Base-by-base conservation (phyloP, 2,797 vertebrate genomes). In the Diplodus sargus region DNA sequence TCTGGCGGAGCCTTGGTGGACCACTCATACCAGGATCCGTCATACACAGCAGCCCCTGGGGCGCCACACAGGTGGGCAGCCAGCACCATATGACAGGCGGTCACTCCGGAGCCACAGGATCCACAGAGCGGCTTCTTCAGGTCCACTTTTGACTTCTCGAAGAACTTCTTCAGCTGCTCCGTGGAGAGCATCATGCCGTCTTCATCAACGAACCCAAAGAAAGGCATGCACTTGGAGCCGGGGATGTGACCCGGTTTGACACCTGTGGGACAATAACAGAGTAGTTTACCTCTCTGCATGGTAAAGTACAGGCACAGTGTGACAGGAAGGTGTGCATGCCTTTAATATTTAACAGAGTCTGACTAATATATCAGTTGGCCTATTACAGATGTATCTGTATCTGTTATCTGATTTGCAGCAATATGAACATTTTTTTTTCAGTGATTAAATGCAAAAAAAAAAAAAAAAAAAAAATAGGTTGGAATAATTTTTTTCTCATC, bases 11-110 rank as follows among this genome's bases (percentile, higher is more conserved):
- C 96, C 25, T 93, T 94, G 77, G 66, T 92, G 90, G 96, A 96
- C 96, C 97, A 98, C 90, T 98, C 97, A 0, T 86, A 94, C 94
- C 96, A 98, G 60, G 97, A 96, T 10, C 97, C 97, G 0, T 96
- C 97, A 0, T 97, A 98, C 65, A 98, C 52, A 0, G 93, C 90
- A 17, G 95, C 95, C 0, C 92, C 94, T 0, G 94, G 92, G 76
- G 95, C 94, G 20, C 96, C 96, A 0, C 96, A 96, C 59, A 98
- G 91, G 82, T 95, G 95, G 48, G 97, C 96, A 0, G 96, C 96
- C 81, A 97, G 84, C 25, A 94, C 95, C 5, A 98, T 74, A 83
- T 97, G 97, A 72, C 97, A 97, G 0, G 97, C 96, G 0, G 96
- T 97, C 78, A 98, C 95, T 0, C 97, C 96, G 15, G 97, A 96